Evolutionary conservation across 2,888 invertebrate species (phyloP).

Genomic region (Lagria hirta): DNA sequence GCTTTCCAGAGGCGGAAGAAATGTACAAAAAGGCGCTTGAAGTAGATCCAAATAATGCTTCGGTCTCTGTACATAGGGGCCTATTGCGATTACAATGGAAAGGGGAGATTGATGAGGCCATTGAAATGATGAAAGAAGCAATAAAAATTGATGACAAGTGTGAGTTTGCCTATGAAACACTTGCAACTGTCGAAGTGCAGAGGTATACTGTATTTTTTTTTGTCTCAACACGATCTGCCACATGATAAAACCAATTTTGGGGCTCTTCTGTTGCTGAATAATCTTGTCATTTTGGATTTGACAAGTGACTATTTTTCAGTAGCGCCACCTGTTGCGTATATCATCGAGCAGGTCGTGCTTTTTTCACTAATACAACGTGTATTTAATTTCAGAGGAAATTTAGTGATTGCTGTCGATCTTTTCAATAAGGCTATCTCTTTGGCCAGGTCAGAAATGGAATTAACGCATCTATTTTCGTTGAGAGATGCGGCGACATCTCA

Average conservation of each 20-base stretch:
- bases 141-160: conserved; percentile 88
- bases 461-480: conserved; percentile 87
- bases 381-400: conserved; percentile 70
- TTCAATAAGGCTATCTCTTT: conserved; percentile 87
- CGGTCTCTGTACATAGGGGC: conserved; percentile 84
- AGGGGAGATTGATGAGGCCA: conserved; percentile 77
- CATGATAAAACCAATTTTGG: too few relatives aligned
- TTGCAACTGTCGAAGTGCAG: conserved; percentile 94
- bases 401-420: conserved; percentile 77
- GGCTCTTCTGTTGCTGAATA: too few relatives aligned
- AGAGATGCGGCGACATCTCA: conserved; percentile 90
- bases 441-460: conserved; percentile 84
- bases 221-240: too few relatives aligned
- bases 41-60: conserved; percentile 82
- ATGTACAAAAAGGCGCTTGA: conserved; percentile 79
- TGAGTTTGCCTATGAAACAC: conserved; percentile 92
- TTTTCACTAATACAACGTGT: conserved; percentile 14
- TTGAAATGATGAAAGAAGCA: conserved; percentile 76
- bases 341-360: too few relatives aligned
- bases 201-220: conserved; percentile 65
- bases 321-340: too few relatives aligned
- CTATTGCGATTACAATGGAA: conserved; percentile 82
- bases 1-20: conserved; percentile 80
- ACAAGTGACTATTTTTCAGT: too few relatives aligned
- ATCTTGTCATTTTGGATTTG: too few relatives aligned